These are phyloP conservation scores for Phrynocephalus vlangalii DNA, from an alignment of 2,797 vertebrate genomes.

Conservation along the genomic window DNA sequence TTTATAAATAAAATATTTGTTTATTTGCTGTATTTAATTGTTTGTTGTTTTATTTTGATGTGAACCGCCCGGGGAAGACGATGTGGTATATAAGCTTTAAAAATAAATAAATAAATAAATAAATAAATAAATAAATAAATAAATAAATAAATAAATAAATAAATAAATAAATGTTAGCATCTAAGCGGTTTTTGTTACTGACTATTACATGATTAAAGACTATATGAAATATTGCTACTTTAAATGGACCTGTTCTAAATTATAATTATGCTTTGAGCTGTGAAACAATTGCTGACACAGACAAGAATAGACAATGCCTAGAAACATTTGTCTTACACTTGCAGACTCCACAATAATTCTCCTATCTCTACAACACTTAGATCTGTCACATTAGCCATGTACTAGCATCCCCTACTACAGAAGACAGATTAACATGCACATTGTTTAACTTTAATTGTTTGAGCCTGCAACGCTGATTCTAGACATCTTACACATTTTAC, in stretches of 20 bases:
- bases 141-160: not conserved
- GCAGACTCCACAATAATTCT: slow-evolving; percentile 52
- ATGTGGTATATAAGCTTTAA: no score
- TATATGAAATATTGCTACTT: slow-evolving; percentile 38
- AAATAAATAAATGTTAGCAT: not conserved
- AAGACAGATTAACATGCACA: slow-evolving; percentile 53
- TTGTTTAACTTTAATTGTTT: slow-evolving; percentile 43
- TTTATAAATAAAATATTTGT: not conserved
- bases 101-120: not conserved
- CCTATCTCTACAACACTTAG: slow-evolving; percentile 55
- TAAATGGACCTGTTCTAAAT: slow-evolving; percentile 41
- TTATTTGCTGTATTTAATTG: no score
- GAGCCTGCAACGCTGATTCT: slow-evolving; percentile 42
- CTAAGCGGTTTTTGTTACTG: slow-evolving; percentile 4
- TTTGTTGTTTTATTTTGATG: no score
- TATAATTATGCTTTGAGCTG: slow-evolving; percentile 54
- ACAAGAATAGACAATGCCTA: slow-evolving; percentile 55
- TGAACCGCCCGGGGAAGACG: no score
- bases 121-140: not conserved
- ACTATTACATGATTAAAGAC: not conserved
- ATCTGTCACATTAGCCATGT: slow-evolving; percentile 61
- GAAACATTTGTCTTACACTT: slow-evolving; percentile 63
- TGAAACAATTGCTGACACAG: slow-evolving; percentile 63
- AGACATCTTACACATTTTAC: slow-evolving; percentile 11
- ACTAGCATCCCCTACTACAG: slow-evolving; percentile 21